Evolutionary conservation across 2,797 vertebrate species (phyloP).

Genomic region (Cirrhinus mrigala): DNA sequence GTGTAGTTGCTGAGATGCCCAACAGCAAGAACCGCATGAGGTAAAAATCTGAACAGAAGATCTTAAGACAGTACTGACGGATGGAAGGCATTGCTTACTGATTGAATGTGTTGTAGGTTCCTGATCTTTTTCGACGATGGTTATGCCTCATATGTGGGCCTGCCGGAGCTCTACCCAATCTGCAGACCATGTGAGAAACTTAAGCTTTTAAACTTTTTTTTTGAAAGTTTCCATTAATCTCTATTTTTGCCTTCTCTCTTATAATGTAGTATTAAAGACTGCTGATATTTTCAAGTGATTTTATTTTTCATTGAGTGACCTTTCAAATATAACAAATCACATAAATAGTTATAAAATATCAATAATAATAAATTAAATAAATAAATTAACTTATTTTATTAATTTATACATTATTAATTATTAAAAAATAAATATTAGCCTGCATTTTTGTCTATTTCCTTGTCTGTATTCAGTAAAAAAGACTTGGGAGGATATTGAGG

Average conservation of each 20-base stretch:
- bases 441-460: background rate
- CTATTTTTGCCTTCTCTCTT: background rate
- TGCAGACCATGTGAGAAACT: slow-evolving; percentile 88
- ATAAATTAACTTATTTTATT: background rate
- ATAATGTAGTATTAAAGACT: background rate
- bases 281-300: background rate
- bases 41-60: slow-evolving; percentile 68
- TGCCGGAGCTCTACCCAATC: slow-evolving; percentile 91
- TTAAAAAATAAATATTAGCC: background rate
- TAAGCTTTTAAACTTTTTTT: slow-evolving; percentile 1
- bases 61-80: background rate
- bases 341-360: background rate
- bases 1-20: slow-evolving; percentile 96
- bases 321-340: background rate
- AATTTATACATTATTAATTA: background rate
- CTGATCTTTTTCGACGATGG: slow-evolving; percentile 98
- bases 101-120: slow-evolving; percentile 79
- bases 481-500: slow-evolving; percentile 97
- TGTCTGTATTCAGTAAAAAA: slow-evolving; percentile 81
- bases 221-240: background rate
- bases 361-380: background rate
- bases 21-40: slow-evolving; percentile 96
- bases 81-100: background rate
- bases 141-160: slow-evolving; percentile 94
- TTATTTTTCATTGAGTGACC: background rate